Evolutionary conservation across 1,140 invertebrate species (phyloP).

Genomic region (Mercenaria mercenaria): DNA sequence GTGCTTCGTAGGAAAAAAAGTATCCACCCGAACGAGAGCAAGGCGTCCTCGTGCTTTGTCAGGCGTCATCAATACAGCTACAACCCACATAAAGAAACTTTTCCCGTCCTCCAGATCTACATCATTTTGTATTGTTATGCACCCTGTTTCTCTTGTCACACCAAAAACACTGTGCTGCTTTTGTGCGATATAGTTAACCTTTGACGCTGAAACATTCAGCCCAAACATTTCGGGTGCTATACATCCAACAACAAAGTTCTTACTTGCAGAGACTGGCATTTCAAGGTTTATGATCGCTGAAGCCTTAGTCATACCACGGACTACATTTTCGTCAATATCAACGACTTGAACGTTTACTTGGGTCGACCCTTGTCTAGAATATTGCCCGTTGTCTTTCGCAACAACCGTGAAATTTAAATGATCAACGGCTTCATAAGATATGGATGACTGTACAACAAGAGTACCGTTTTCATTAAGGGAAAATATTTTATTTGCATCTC

Average conservation of each 20-base stretch:
- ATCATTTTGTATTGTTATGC: slow-evolving; percentile 1
- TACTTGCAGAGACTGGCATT: slow-evolving; percentile 9
- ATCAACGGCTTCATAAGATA: slow-evolving; percentile 26
- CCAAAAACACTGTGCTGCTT: background rate
- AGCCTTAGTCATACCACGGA: background rate
- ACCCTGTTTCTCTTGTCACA: slow-evolving; percentile 25
- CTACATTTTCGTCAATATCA: slow-evolving; percentile 20
- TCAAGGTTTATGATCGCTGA: slow-evolving; percentile 54
- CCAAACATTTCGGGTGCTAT: slow-evolving; percentile 53
- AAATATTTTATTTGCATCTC: slow-evolving; percentile 36
- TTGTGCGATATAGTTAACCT: slow-evolving; percentile 1
- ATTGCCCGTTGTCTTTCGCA: slow-evolving; percentile 46
- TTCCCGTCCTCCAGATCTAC: background rate
- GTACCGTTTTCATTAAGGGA: slow-evolving; percentile 12
- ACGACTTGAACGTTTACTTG: slow-evolving; percentile 9
- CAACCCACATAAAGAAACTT: slow-evolving; percentile 31
- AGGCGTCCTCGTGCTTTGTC: slow-evolving; percentile 5
- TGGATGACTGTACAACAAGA: slow-evolving; percentile 1
- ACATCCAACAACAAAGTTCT: slow-evolving; percentile 25
- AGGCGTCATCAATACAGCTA: background rate
- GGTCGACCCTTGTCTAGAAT: slow-evolving; percentile 24
- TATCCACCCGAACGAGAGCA: slow-evolving; percentile 45
- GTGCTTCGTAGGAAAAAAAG: slow-evolving; percentile 43
- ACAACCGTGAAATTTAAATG: slow-evolving; percentile 31
- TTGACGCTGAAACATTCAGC: background rate